A percentile compares a stretch with the other conserved stretches of the same genome.
Conservation (phyloP, 2,888 invertebrate species). For the Dilophus febrilis region DNA sequence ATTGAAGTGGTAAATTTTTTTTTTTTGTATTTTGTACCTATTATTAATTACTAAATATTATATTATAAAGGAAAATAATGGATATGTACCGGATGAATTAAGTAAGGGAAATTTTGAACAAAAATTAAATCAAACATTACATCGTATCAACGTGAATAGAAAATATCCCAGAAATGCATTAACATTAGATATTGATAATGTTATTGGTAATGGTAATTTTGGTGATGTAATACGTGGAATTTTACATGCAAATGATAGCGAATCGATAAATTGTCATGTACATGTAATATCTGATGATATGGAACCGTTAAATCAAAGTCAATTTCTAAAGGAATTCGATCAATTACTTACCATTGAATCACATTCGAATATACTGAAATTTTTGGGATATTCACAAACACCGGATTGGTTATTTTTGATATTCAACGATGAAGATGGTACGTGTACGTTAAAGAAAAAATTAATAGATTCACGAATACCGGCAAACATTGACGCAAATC, state of each 20-base stretch:
- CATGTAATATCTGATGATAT: slow-evolving; percentile 47
- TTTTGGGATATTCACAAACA: slow-evolving; percentile 66
- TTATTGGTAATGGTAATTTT: slow-evolving; percentile 58
- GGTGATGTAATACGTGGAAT: slow-evolving; percentile 59
- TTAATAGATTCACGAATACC: slow-evolving; percentile 41
- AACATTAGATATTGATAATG: slow-evolving; percentile 49
- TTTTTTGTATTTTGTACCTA: slow-evolving; percentile 1
- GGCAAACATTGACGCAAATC: slow-evolving; percentile 14
- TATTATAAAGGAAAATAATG: slow-evolving; percentile 46
- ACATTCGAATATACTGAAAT: slow-evolving; percentile 52
- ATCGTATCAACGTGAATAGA: slow-evolving; percentile 34
- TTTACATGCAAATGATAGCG: slow-evolving; percentile 37
- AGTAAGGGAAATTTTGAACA: slow-evolving; percentile 59
- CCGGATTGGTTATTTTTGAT: slow-evolving; percentile 57
- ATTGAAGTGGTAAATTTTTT: slow-evolving; percentile 41
- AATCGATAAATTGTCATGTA: slow-evolving; percentile 32
- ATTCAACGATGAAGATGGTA: slow-evolving; percentile 54
- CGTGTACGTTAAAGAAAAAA: slow-evolving; percentile 50
- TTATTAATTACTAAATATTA: background rate
- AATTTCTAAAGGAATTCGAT: slow-evolving; percentile 52
- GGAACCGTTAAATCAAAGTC: slow-evolving; percentile 28
- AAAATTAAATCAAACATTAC: slow-evolving; percentile 47
- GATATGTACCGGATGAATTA: slow-evolving; percentile 58
- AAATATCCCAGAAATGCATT: slow-evolving; percentile 47
- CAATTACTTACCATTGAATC: slow-evolving; percentile 48